Percentiles rank a stretch among this genome's conserved stretches.
These are phyloP conservation scores for Colinus virginianus DNA, from an alignment of 2,113 vertebrate genomes.

Conservation along the genomic window DNA sequence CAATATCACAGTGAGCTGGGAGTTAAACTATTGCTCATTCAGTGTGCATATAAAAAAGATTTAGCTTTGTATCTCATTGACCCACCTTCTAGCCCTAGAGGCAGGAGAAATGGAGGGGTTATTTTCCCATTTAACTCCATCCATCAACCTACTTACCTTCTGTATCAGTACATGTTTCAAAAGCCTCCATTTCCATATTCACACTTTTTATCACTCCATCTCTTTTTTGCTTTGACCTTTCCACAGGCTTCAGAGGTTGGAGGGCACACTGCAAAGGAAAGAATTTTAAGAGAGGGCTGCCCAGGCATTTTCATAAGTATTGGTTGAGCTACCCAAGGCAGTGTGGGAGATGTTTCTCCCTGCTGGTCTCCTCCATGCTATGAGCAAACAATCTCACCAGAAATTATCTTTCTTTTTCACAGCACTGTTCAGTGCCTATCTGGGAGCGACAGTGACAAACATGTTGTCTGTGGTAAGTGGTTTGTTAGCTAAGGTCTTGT, in stretches of 20 bases:
- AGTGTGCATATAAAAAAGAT: slow-evolving; percentile 4
- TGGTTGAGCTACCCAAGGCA: neutral
- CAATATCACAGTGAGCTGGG: neutral
- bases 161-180: neutral
- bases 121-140: slow-evolving; percentile 31
- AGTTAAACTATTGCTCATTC: slow-evolving; percentile 31
- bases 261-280: neutral
- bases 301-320: neutral
- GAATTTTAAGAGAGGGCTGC: neutral
- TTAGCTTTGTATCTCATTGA: slow-evolving; percentile 31
- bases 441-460: slow-evolving; percentile 87
- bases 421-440: slow-evolving; percentile 90
- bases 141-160: neutral
- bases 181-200: neutral
- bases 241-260: neutral
- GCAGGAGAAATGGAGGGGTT: neutral
- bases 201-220: neutral
- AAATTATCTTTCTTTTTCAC: neutral
- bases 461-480: slow-evolving; percentile 87
- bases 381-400: neutral
- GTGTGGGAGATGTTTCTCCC: neutral
- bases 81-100: neutral
- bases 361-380: neutral
- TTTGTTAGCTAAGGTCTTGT: neutral
- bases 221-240: neutral